phyloP scores from a whole-genome alignment of 2,888 invertebrate species.

The Melanostoma scalare region DNA sequence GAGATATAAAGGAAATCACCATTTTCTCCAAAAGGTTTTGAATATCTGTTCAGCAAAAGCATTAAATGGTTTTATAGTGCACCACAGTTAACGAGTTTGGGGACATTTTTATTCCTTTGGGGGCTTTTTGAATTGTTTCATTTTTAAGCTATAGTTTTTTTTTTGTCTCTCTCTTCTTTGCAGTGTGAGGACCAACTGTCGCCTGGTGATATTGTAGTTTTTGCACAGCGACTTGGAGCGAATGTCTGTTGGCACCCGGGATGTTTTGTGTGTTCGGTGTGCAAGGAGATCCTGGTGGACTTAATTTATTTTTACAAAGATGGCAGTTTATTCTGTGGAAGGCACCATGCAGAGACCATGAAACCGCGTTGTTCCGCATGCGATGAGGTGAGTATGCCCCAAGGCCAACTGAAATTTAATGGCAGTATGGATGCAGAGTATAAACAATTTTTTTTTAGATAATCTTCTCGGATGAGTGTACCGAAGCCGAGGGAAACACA shows the following conservation, averaged over 20 bases:
- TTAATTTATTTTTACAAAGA: constrained; percentile 97
- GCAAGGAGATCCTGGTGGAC: constrained; percentile 97
- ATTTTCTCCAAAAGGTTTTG: constrained; percentile 9
- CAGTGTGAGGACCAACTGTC: constrained; percentile 94
- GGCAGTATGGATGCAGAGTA: background rate
- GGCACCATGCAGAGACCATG: constrained; percentile 98
- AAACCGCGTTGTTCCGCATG: constrained; percentile 98
- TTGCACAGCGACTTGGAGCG: constrained; percentile 92
- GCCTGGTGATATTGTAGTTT: constrained; percentile 95
- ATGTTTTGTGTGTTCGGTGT: constrained; percentile 96
- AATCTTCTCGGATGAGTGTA: constrained; percentile 98
- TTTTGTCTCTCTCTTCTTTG: constrained; percentile 42
- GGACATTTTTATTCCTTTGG: constrained; percentile 36
- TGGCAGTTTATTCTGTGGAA: constrained; percentile 95
- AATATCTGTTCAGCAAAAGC: constrained; percentile 32
- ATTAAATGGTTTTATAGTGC: constrained; percentile 32
- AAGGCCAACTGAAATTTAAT: background rate
- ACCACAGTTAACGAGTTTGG: constrained; percentile 45
- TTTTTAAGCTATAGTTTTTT: background rate
- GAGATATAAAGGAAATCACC: constrained; percentile 8
- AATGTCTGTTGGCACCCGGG: constrained; percentile 96
- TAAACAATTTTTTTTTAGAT: constrained; percentile 85
- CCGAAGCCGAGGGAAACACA: constrained; percentile 98
- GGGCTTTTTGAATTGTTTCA: constrained; percentile 40
- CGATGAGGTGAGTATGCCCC: constrained; percentile 90